A percentile compares a stretch with the other conserved stretches of the same genome.
Conservation (phyloP, 2,797 vertebrate species). For the Danionella dracula region DNA sequence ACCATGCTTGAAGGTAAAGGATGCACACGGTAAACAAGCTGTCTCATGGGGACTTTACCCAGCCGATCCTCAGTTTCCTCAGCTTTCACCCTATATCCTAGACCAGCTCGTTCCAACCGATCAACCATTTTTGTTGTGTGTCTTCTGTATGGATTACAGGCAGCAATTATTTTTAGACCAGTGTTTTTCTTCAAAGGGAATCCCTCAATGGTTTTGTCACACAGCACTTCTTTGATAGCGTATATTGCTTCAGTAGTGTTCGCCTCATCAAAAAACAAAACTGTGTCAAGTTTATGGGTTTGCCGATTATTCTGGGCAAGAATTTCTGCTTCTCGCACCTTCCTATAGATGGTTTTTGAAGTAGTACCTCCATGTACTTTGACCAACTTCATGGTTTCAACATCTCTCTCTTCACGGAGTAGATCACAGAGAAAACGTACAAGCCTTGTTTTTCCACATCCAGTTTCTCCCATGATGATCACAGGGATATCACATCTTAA, state of each 20-base stretch:
- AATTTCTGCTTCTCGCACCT: slow-evolving; percentile 64
- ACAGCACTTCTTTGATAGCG: slow-evolving; percentile 75
- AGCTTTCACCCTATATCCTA: slow-evolving; percentile 74
- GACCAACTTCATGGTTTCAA: slow-evolving; percentile 71
- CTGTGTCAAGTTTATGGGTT: slow-evolving; percentile 61
- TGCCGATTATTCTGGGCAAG: slow-evolving; percentile 58
- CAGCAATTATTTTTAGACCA: slow-evolving; percentile 73
- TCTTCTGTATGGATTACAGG: slow-evolving; percentile 77
- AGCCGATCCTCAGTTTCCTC: slow-evolving; percentile 70
- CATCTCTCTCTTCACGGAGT: slow-evolving; percentile 56
- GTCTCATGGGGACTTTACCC: slow-evolving; percentile 73
- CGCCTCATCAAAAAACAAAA: slow-evolving; percentile 78
- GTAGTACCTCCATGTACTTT: slow-evolving; percentile 76
- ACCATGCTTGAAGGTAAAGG: slow-evolving; percentile 75
- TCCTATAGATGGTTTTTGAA: slow-evolving; percentile 67
- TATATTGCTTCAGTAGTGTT: slow-evolving; percentile 77
- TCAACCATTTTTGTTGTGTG: slow-evolving; percentile 68
- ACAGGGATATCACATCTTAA: slow-evolving; percentile 76
- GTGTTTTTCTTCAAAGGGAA: slow-evolving; percentile 50
- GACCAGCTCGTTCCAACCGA: slow-evolving; percentile 70
- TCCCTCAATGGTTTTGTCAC: slow-evolving; percentile 66
- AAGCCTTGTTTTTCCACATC: slow-evolving; percentile 75
- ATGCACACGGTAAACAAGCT: slow-evolving; percentile 78
- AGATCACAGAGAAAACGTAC: slow-evolving; percentile 72
- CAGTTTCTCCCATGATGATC: slow-evolving; percentile 78